phyloP scores from a whole-genome alignment of 2,113 vertebrate genomes.

The Microtus ochrogaster region DNA sequence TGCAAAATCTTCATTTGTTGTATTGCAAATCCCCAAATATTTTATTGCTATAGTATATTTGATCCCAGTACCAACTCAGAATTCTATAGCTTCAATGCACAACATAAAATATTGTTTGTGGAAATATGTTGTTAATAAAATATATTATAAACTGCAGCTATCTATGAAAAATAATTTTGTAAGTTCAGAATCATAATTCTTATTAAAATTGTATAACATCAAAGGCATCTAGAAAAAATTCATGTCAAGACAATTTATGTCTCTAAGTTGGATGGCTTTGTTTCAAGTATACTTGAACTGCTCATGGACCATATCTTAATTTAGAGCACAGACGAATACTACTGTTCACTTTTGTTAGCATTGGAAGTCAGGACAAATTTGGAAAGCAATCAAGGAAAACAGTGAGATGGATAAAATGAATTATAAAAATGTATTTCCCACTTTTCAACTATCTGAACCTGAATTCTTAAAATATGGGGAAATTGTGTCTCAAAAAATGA shows the following conservation, averaged over 20 bases:
- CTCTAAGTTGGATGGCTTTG: background rate
- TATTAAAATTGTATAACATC: background rate
- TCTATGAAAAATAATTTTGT: background rate
- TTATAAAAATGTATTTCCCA: background rate
- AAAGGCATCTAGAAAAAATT: background rate
- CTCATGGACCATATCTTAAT: rapidly evolving
- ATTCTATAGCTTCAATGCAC: background rate
- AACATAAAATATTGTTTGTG: background rate
- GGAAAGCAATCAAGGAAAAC: background rate
- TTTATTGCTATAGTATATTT: background rate
- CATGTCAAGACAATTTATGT: background rate
- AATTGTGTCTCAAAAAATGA: background rate
- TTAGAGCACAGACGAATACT: background rate
- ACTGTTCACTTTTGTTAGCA: background rate
- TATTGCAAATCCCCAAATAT: background rate
- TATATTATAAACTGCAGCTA: background rate
- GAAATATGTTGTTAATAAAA: background rate
- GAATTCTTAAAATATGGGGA: background rate
- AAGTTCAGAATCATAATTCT: background rate
- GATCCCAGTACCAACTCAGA: background rate
- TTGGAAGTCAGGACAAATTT: background rate
- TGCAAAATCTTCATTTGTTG: background rate
- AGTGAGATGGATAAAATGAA: background rate
- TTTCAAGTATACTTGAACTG: background rate
- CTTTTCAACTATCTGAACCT: background rate